phyloP scores from a whole-genome alignment of 2,113 vertebrate species.

The Eulacestoma nigropectus region DNA sequence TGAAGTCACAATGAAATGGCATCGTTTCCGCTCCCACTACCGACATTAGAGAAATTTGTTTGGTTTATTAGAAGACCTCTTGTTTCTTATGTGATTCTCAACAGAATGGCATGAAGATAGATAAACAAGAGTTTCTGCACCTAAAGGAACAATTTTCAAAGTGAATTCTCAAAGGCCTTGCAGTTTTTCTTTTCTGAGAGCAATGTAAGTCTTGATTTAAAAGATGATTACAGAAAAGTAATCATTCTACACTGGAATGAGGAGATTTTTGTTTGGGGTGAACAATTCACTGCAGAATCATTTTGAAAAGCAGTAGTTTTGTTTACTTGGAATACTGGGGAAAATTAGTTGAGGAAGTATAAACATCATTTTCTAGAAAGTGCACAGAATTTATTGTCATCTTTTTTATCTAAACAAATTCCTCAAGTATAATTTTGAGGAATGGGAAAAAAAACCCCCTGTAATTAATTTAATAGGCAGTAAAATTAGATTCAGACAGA shows the following conservation, averaged over 20 bases:
- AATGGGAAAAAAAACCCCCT: neutral
- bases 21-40: neutral
- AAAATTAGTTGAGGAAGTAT: neutral
- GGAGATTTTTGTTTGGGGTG: neutral
- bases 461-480: neutral
- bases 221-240: neutral
- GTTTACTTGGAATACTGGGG: neutral
- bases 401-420: neutral
- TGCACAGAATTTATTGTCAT: neutral
- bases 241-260: neutral
- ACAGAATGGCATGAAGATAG: neutral
- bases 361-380: neutral
- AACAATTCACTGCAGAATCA: neutral
- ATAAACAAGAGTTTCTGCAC: neutral
- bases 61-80: neutral
- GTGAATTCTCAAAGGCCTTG: neutral
- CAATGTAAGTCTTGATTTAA: neutral
- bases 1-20: neutral
- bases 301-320: neutral
- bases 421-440: neutral
- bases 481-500: conserved; percentile 3
- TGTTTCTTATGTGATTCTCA: neutral
- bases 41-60: neutral
- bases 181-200: neutral
- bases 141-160: neutral